Base-by-base conservation (phyloP, 2,888 invertebrate species). In the Acanthoscelides obtectus region DNA sequence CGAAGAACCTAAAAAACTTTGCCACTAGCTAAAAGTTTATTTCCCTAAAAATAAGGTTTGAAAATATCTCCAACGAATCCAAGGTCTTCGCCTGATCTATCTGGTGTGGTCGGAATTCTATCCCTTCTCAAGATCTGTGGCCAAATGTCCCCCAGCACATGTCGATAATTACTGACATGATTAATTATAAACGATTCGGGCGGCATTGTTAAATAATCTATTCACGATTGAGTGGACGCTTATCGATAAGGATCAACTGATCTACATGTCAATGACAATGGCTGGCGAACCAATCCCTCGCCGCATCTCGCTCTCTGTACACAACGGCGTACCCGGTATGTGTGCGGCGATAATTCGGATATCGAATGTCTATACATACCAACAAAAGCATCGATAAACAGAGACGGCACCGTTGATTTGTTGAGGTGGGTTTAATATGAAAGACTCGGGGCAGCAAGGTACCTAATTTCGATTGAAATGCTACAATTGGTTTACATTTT, bases 241-340 rank as follows among this genome's bases (percentile, higher is more conserved):
- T 73, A 75, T 73, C 75, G 77, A 78, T 77, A 76, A 76, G 73
- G 76, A 77, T 74, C 76, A 70, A 76, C 77, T 72, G 73, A 76
- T 77, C 75, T 75, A 75, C 77, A 76, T 72, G 75, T 75, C 74
- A 74, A 72, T 76, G 76, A 76, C 78, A 77, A 78, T 74, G 64
- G 73, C n/a, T n/a, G 71, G 71, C 71, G 73, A 45, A 17, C 12
- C 12, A 45, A 45, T 45, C 45, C 45, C 45, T 45, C 45, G n/a
- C n/a, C n/a, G n/a, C n/a, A n/a, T n/a, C n/a, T n/a, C 45, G 17
- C 17, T 12, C 45, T 12, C 45, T 12, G 25, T 4, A 6, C 45
- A 45, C 45, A 1, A 17, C 45, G 12, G 45, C 45, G 12, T 45
- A 45, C 8, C 17, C 45, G 1, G 45, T 45, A n/a, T n/a, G n/a